phyloP scores from a whole-genome alignment of 2,888 invertebrate species.

The Apamea crenata region DNA sequence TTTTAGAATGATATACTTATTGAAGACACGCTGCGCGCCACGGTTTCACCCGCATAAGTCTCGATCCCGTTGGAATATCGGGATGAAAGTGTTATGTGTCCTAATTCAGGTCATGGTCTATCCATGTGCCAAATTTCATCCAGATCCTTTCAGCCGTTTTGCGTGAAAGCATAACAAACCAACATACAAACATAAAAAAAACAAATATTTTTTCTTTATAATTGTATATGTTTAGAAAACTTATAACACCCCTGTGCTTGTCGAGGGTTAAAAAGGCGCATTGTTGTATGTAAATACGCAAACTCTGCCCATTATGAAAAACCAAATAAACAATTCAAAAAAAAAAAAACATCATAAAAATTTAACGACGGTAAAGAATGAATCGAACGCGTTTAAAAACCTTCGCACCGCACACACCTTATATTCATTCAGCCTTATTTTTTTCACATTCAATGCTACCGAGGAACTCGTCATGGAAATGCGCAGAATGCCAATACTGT shows the following conservation, averaged over 20 bases:
- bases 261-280: not conserved
- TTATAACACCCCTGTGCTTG: too few species aligned
- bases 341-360: not conserved
- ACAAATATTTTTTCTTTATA: too few species aligned
- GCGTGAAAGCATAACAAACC: too few species aligned
- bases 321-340: not conserved
- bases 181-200: too few species aligned
- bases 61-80: not conserved
- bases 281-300: not conserved
- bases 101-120: too few species aligned
- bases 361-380: constrained; percentile 15
- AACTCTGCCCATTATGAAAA: not conserved
- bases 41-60: not conserved
- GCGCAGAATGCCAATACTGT: constrained; percentile 12
- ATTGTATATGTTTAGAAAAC: too few species aligned
- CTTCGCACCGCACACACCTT: not conserved
- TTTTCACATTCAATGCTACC: not conserved
- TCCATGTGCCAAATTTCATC: too few species aligned
- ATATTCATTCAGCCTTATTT: constrained; percentile 3
- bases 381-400: constrained; percentile 30
- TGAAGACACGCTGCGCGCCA: not conserved
- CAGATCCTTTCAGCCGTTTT: not conserved
- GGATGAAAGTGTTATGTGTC: not conserved
- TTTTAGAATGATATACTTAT: not conserved
- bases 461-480: constrained; percentile 1